Percentiles rank a stretch among this genome's conserved stretches.
phyloP scores from a whole-genome alignment of 2,797 vertebrate genomes.

The Poliocrania exsul region DNA sequence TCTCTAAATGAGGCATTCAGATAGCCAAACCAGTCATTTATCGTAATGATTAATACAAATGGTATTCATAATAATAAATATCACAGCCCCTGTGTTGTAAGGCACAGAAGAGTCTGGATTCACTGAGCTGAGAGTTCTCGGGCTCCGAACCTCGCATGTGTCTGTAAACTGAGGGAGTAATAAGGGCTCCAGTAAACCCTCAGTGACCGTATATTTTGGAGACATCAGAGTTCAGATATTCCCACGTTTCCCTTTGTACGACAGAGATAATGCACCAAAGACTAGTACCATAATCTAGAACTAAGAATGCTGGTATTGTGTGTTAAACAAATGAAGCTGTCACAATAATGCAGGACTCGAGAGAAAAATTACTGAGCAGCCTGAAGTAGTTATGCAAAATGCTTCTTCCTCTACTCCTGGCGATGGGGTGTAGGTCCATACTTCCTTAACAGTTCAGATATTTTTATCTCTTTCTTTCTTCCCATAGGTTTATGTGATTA shows the following conservation, averaged over 20 bases:
- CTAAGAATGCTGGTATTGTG: slow-evolving; percentile 71
- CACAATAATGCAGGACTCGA: slow-evolving; percentile 80
- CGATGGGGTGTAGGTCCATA: slow-evolving; percentile 72
- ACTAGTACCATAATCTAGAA: slow-evolving; percentile 80
- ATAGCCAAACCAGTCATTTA: slow-evolving; percentile 99
- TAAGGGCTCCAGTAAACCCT: slow-evolving; percentile 59
- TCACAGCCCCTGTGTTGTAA: slow-evolving; percentile 81
- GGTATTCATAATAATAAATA: slow-evolving; percentile 99
- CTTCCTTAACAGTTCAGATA: slow-evolving; percentile 76
- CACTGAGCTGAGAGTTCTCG: slow-evolving; percentile 72
- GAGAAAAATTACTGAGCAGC: slow-evolving; percentile 83
- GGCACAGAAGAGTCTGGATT: slow-evolving; percentile 71
- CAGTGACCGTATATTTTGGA: slow-evolving; percentile 72
- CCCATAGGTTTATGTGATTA: slow-evolving; percentile 78
- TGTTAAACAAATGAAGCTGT: slow-evolving; percentile 90
- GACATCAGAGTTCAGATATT: slow-evolving; percentile 70
- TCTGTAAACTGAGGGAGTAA: slow-evolving; percentile 64
- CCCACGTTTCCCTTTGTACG: slow-evolving; percentile 70
- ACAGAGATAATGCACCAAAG: slow-evolving; percentile 74
- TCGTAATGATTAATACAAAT: slow-evolving; percentile 99
- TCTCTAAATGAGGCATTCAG: slow-evolving; percentile 99
- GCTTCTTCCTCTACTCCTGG: slow-evolving; percentile 49
- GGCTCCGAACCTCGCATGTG: neutral
- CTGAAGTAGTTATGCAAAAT: slow-evolving; percentile 80
- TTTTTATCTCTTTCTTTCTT: slow-evolving; percentile 74